phyloP scores from a whole-genome alignment of 2,113 vertebrate genomes.

The Telmatochromis brachygnathus region DNA sequence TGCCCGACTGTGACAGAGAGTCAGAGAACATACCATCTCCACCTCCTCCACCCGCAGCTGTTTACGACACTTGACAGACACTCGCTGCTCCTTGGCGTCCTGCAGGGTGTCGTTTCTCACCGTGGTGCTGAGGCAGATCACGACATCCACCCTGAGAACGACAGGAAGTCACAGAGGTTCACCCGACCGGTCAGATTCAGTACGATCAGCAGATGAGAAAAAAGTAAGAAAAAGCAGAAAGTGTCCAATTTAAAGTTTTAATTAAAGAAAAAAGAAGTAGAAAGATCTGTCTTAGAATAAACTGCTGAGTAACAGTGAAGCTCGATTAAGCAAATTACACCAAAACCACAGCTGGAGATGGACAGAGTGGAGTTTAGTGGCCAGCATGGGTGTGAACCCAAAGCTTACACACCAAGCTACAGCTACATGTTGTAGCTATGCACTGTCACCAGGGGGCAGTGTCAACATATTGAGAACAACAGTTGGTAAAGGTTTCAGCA shows the following conservation, averaged over 20 bases:
- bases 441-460: neutral
- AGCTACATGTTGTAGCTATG: neutral
- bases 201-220: neutral
- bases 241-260: neutral
- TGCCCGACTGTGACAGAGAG: neutral
- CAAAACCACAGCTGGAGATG: neutral
- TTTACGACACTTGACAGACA: slow-evolving; percentile 91
- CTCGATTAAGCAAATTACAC: neutral
- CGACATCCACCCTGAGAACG: slow-evolving; percentile 85
- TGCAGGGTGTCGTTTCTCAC: slow-evolving; percentile 96
- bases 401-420: neutral
- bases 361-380: neutral
- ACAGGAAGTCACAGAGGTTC: neutral
- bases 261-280: neutral
- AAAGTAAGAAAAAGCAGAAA: neutral
- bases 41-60: slow-evolving; percentile 95
- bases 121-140: slow-evolving; percentile 92
- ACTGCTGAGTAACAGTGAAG: neutral
- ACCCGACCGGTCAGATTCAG: neutral
- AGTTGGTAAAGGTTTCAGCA: rapidly evolving
- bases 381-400: neutral
- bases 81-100: slow-evolving; percentile 89
- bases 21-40: slow-evolving; percentile 80
- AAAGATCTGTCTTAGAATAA: neutral
- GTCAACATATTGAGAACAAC: neutral